Evolutionary conservation across 92 coral and sea anemone species (phyloP).

Genomic region (Epizoanthus rinbou): DNA sequence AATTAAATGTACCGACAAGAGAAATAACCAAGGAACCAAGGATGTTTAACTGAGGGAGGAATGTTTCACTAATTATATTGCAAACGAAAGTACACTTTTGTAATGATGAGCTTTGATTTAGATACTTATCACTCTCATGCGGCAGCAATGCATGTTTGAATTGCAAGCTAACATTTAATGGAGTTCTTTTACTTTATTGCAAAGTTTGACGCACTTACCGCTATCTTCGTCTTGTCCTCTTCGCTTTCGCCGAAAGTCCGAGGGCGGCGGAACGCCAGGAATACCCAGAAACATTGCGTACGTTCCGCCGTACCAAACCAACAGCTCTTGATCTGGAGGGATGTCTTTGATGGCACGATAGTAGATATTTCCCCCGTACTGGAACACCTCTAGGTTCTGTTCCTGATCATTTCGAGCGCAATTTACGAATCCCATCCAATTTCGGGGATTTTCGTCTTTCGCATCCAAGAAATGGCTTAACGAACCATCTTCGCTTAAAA

Average conservation of each 20-base stretch:
- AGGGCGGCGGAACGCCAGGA: constrained; percentile 96
- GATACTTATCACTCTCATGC: too few relatives aligned
- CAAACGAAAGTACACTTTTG: too few relatives aligned
- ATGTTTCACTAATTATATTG: too few relatives aligned
- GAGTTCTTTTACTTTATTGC: too few relatives aligned
- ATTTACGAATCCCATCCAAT: constrained; percentile 99
- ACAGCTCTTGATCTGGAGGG: constrained; percentile 96
- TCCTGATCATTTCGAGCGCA: constrained; percentile 99
- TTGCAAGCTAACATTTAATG: too few relatives aligned
- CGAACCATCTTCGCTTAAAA: constrained; percentile 96
- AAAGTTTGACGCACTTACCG: background rate
- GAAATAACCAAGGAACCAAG: too few relatives aligned
- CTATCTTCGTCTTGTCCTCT: constrained; percentile 69
- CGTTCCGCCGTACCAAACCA: constrained; percentile 98
- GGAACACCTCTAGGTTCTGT: constrained; percentile 95
- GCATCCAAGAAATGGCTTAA: constrained; percentile 98
- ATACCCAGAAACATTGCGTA: constrained; percentile 95
- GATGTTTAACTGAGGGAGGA: too few relatives aligned
- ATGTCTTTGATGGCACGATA: constrained; percentile 96
- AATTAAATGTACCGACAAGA: too few relatives aligned
- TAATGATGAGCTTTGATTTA: too few relatives aligned
- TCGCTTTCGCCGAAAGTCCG: constrained; percentile 78
- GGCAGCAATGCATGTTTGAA: too few relatives aligned
- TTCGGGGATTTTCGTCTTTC: constrained; percentile 96
- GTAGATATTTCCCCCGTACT: constrained; percentile 91